phyloP scores from a whole-genome alignment of 30 jellyfish, hydroid and myxozoan genomes.

The Pseudorhiza aurosa region DNA sequence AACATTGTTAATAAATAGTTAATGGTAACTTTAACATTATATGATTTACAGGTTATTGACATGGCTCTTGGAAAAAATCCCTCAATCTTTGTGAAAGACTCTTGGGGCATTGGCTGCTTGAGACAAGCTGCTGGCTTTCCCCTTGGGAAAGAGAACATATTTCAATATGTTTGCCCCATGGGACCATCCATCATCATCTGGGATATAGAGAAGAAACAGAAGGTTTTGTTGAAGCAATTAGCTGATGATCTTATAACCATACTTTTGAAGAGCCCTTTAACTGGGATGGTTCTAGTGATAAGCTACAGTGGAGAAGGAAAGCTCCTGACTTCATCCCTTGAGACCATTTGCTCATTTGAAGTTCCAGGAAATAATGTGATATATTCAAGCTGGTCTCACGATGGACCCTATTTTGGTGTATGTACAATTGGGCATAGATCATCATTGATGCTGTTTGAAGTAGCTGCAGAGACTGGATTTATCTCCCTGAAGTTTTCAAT shows the following conservation, averaged over 20 bases:
- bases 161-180: constrained; percentile 71
- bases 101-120: constrained; percentile 89
- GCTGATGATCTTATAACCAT: constrained; percentile 70
- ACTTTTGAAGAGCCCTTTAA: constrained; percentile 28
- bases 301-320: constrained; percentile 80
- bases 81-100: background rate
- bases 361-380: constrained; percentile 72
- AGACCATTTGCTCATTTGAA: constrained; percentile 25
- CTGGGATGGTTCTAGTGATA: constrained; percentile 27
- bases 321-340: constrained; percentile 25
- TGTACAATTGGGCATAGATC: constrained; percentile 80
- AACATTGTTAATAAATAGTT: no score
- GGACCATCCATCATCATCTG: constrained; percentile 86
- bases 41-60: background rate
- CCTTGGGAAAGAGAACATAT: constrained; percentile 7
- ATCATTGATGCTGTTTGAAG: constrained; percentile 52
- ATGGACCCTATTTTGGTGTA: constrained; percentile 63
- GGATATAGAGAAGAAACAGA: constrained; percentile 64
- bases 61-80: background rate
- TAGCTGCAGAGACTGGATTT: constrained; percentile 8
- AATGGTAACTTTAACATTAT: no score
- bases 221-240: constrained; percentile 24
- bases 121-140: constrained; percentile 93
- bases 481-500: constrained; percentile 13
- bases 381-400: constrained; percentile 83